Conservation (phyloP, 2,888 invertebrate genomes). For the Andricus quercusramuli region DNA sequence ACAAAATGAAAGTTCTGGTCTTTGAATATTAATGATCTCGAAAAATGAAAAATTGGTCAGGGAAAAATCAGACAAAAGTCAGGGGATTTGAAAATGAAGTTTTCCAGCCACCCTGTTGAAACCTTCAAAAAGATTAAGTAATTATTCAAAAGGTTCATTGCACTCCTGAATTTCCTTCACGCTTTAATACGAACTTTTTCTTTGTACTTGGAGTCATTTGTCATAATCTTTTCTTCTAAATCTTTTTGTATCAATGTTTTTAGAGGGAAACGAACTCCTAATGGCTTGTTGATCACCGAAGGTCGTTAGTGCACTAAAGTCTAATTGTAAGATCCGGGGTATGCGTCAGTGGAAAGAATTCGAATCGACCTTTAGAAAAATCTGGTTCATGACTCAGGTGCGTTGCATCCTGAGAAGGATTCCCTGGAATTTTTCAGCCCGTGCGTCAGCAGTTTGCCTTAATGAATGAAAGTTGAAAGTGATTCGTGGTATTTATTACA, state of each 20-base stretch:
- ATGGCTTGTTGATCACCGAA: not conserved
- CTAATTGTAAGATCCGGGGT: not conserved
- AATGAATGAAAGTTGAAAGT: conserved; percentile 39
- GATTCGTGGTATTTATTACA: conserved; percentile 33
- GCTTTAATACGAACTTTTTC: no score
- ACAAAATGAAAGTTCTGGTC: no score
- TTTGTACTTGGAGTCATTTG: no score
- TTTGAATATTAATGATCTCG: no score
- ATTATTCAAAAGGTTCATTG: no score
- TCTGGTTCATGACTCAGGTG: conserved; percentile 41
- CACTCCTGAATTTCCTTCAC: no score
- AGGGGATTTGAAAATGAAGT: no score
- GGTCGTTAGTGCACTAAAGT: not conserved
- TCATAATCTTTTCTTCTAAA: not conserved
- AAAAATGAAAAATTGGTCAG: no score
- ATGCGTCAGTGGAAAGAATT: conserved; percentile 32
- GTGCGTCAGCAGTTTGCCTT: conserved; percentile 10
- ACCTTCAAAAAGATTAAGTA: no score
- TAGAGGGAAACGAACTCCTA: not conserved
- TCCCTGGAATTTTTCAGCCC: conserved; percentile 24
- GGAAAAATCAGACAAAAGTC: no score
- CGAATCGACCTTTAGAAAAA: conserved; percentile 21
- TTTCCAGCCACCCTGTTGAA: no score
- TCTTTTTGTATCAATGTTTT: not conserved
- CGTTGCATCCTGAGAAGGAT: conserved; percentile 27